phyloP scores from a whole-genome alignment of 1,140 invertebrate genomes.

The Neomicropteryx cornuta region DNA sequence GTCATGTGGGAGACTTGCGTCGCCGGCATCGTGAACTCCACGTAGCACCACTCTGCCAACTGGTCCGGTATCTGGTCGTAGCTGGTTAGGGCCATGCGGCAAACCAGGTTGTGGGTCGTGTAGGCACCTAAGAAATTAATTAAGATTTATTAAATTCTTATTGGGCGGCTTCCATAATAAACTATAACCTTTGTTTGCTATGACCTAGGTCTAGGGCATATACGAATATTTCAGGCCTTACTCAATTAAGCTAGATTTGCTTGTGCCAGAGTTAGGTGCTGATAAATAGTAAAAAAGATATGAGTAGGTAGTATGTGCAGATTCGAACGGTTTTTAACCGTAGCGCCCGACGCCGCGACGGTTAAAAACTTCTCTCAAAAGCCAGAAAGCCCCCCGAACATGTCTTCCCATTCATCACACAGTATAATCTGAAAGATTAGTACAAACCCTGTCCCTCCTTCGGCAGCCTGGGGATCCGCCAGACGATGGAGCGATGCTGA shows the following conservation, averaged over 20 bases:
- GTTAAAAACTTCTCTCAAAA: no score
- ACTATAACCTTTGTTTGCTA: not conserved
- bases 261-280: no score
- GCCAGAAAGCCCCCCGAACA: no score
- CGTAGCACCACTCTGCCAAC: constrained; percentile 76
- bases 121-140: constrained; percentile 70
- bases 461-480: constrained; percentile 92
- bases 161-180: constrained; percentile 1
- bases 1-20: constrained; percentile 96
- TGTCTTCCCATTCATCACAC: no score
- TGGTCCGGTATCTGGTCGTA: constrained; percentile 95
- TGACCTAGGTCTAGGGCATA: not conserved
- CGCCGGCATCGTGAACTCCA: constrained; percentile 98
- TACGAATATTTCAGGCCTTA: no score
- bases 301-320: no score
- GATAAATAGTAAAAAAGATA: no score
- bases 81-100: constrained; percentile 86
- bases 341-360: no score
- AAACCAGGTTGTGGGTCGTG: constrained; percentile 88
- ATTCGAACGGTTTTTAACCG: no score
- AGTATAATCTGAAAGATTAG: constrained; percentile 48
- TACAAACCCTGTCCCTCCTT: constrained; percentile 90
- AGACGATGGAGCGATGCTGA: constrained; percentile 93
- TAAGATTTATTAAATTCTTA: constrained; percentile 3
- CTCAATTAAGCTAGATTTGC: no score